Evolutionary conservation across 53 echinoderm and acorn worm genomes (phyloP), one percentile per base, ranked within the genome.

Genomic region (Actinopyga echinites): DNA sequence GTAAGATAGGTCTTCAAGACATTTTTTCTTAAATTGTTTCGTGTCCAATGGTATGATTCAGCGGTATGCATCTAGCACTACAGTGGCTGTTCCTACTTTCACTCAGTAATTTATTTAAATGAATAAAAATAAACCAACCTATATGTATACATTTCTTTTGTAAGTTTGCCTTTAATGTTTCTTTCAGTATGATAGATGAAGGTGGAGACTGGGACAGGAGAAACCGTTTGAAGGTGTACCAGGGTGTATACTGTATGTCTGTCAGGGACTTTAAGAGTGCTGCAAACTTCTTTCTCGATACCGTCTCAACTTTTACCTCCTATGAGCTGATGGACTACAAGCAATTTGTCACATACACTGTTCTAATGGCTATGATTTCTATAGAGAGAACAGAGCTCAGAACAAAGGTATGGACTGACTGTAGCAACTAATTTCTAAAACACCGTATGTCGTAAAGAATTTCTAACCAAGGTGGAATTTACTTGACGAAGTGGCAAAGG

Each of bases 251-350:
- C 79, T 89, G 86, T 66, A 94, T 94, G 94, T 91, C 92, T 33
- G 81, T 92, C 69, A 52, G 92, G 24, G 92, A 99, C 54, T 94
- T 94, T 85, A 92, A 92, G 84, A 87, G 79, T 10, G 94, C 99
- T 30, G 86, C 94, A 57, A 84, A 91, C 71, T 95, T 95, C 85
- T 97, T 99, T 87, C 85, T 99, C 3, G 99, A 99, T 69, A 99
- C 99, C 15, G 99, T 99, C 6, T 99, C 99, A 28, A 99, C 97
- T 22, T 99, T 99, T 80, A 99, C 99, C 30, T 99, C 99, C 58
- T 99, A 99, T 57, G 99, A 99, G 85, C 87, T 99, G 56, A 99
- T 99, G 99, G 94, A 99, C 82, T 99, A 99, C 64, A 84, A 95
- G 8, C 88, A 90, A 64, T 99, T 99, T 92, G 99, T 99, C 85